Evolutionary conservation across 2,888 invertebrate genomes (phyloP), one percentile per base, ranked within the genome.

Genomic region (Hololepta plana): DNA sequence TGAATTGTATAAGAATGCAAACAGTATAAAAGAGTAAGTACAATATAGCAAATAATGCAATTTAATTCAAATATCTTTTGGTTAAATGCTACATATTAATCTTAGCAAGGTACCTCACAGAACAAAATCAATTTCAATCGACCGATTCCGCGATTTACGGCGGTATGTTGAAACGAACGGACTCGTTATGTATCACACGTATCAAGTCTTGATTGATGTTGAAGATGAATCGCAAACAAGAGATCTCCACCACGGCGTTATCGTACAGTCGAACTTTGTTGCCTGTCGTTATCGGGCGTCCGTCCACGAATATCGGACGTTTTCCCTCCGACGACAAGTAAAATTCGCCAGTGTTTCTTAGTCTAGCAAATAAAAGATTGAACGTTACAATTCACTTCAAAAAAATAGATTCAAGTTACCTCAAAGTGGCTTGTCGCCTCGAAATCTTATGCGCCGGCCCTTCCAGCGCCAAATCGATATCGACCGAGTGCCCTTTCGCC

Each of bases 361-460:
- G 64, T 24, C 74, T 69, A 30, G 14, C 43, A 42, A 25, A 33
- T 25, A 31, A 20, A 36, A 15, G 29, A 8, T 27, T 9, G 10
- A 11, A 29, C 16, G 10, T n/a, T 33, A 19, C 8, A 24, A 3
- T 14, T 24, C 3, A 13, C n/a, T 24, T 7, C 11, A 14, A 13
- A 5, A 14, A 13, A 8, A 7, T 24, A 17, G n/a, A 17, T 17
- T 7, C 17, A 11, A 19, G 16, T 23, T 38, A 54, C 45, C 74
- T 67, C 34, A 96, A 84, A 2, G 87, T 81, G 4, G 87, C 95
- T 53, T 95, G 95, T 35, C 84, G 69, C 21, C 95, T 64, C 0
- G 93, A 93, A 20, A 90, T 75, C 57, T 93, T 95, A 51, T 81
- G 80, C 0, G 93, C 81, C 0, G 93, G 91, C 0, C 95, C 95